Conservation (phyloP, 2,113 vertebrate species). For the Solea senegalensis region DNA sequence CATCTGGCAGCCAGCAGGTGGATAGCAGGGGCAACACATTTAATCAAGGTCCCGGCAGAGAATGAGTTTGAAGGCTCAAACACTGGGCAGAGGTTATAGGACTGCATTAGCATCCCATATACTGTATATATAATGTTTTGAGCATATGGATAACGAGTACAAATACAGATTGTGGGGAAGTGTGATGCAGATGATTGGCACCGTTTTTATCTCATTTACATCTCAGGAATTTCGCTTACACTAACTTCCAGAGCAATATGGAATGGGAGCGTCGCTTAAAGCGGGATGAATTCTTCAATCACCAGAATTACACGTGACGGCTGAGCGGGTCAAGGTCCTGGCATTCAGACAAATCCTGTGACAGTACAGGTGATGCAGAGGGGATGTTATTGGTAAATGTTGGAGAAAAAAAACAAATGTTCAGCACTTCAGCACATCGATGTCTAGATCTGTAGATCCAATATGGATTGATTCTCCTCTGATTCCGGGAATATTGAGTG, state of each 20-base stretch:
- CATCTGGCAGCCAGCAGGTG: conserved; percentile 55
- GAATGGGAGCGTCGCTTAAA: neutral
- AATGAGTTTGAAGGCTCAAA: conserved; percentile 48
- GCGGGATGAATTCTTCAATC: conserved; percentile 17
- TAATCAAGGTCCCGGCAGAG: conserved; percentile 64
- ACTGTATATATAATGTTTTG: conserved; percentile 47
- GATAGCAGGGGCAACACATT: conserved; percentile 59
- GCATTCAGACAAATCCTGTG: neutral
- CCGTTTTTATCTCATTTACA: conserved; percentile 38
- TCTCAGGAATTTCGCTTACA: conserved; percentile 17
- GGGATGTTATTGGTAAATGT: too few relatives aligned
- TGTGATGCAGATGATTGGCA: conserved; percentile 7
- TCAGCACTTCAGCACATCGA: too few relatives aligned
- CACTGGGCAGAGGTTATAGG: conserved; percentile 46
- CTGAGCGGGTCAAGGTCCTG: neutral
- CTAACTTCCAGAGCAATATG: neutral
- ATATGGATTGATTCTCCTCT: neutral
- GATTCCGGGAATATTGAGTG: neutral
- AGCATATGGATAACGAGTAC: conserved; percentile 42
- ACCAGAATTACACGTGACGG: neutral
- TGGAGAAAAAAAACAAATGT: too few relatives aligned
- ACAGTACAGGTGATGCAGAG: too few relatives aligned
- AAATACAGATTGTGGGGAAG: conserved; percentile 19
- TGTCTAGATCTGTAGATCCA: too few relatives aligned
- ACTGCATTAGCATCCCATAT: conserved; percentile 51